A percentile compares a stretch with the other conserved stretches of the same genome.
These are phyloP conservation scores for Sphecodes monilicornis DNA, from an alignment of 2,888 invertebrate species.

Conservation along the genomic window DNA sequence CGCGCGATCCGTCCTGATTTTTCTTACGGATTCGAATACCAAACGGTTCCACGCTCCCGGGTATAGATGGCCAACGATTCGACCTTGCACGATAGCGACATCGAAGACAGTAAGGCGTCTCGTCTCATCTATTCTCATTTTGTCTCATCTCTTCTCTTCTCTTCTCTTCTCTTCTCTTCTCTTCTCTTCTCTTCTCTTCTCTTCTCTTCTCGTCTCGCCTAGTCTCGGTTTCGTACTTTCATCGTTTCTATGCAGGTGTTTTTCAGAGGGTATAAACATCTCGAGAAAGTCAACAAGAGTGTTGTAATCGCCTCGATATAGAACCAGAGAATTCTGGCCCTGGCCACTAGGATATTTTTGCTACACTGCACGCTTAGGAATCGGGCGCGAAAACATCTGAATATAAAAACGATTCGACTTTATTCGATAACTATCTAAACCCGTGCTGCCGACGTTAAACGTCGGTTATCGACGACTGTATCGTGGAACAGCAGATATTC, in stretches of 20 bases:
- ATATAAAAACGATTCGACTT: neutral
- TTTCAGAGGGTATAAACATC: neutral
- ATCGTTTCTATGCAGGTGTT: neutral
- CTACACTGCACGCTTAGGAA: constrained; percentile 11
- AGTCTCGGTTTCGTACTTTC: neutral
- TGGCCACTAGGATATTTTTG: constrained; percentile 63
- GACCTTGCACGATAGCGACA: neutral
- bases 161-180: too few relatives aligned
- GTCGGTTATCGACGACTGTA: neutral
- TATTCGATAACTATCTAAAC: neutral
- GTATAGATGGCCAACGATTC: neutral
- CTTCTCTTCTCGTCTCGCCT: neutral
- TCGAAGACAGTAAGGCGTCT: neutral
- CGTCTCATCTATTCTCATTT: neutral
- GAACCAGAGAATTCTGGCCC: constrained; percentile 15
- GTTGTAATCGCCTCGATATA: constrained; percentile 36
- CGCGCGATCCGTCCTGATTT: neutral
- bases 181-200: neutral
- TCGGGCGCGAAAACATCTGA: neutral
- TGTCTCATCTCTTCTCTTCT: neutral
- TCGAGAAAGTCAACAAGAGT: constrained; percentile 26
- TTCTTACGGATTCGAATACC: neutral
- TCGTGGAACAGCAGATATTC: neutral
- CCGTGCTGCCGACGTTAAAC: neutral
- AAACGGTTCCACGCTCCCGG: neutral